These are phyloP conservation scores for Apocrypta bakeri DNA, from an alignment of 1,140 invertebrate genomes.

Conservation along the genomic window DNA sequence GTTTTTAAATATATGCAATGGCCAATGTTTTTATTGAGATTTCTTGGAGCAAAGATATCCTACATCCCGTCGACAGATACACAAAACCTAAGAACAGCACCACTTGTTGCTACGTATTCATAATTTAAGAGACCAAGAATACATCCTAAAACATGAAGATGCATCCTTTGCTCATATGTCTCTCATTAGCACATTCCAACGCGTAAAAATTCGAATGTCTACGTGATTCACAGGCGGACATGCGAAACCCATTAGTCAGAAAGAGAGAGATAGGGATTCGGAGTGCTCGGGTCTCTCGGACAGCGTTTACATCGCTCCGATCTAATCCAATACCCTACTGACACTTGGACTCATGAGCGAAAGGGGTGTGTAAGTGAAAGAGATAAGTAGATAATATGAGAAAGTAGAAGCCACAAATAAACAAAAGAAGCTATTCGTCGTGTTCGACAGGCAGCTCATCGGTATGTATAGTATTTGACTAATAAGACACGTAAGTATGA, in stretches of 20 bases:
- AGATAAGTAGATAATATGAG: background rate
- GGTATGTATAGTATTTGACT: background rate
- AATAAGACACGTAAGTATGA: background rate
- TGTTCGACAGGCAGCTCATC: background rate
- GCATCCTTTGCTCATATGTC: conserved; percentile 5
- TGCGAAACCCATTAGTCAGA: background rate
- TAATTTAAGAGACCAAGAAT: conserved; percentile 21
- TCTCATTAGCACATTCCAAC: background rate
- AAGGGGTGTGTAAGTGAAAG: conserved; percentile 7
- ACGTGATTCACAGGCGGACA: background rate
- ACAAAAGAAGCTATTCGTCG: conserved; percentile 5
- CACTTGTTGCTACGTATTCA: conserved; percentile 41
- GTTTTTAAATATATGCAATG: too few relatives aligned
- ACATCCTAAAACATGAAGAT: background rate
- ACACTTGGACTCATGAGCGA: conserved; percentile 37
- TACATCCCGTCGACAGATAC: too few relatives aligned
- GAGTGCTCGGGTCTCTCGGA: background rate
- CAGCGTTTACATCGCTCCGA: background rate
- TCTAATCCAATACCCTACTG: conserved; percentile 37
- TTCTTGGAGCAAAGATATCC: too few relatives aligned
- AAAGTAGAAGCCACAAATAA: conserved; percentile 28
- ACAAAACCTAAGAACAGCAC: background rate
- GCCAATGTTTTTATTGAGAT: too few relatives aligned
- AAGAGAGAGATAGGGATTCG: background rate
- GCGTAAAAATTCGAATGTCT: background rate